Evolutionary conservation across 2,888 invertebrate species (phyloP).

Genomic region (Cephus nigrinus): DNA sequence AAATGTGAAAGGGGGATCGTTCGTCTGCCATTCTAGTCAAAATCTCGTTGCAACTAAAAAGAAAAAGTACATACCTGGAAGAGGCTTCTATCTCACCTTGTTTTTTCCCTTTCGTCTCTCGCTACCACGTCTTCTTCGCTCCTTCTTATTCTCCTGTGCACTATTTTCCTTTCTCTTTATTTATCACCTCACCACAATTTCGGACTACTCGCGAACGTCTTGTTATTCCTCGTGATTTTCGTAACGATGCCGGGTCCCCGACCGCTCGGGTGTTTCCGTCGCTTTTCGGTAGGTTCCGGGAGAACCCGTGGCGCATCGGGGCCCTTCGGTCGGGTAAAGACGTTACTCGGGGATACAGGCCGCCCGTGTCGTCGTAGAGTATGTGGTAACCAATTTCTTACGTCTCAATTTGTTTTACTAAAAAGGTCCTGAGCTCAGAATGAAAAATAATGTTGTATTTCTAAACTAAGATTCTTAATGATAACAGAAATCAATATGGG

Average conservation of each 20-base stretch:
- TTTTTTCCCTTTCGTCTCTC: slow-evolving; percentile 3
- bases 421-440: background rate
- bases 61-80: background rate
- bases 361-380: background rate
- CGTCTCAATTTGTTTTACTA: background rate
- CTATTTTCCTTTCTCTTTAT: slow-evolving; percentile 2
- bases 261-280: slow-evolving; percentile 21
- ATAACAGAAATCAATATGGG: background rate
- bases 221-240: slow-evolving; percentile 21
- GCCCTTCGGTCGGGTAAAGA: background rate
- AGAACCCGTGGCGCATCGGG: background rate
- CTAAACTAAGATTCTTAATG: background rate
- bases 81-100: slow-evolving; percentile 17
- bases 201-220: slow-evolving; percentile 25
- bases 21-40: background rate
- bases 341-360: too few species aligned
- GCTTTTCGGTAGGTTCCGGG: background rate
- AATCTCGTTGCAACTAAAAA: background rate
- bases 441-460: background rate
- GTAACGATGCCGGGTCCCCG: slow-evolving; percentile 13
- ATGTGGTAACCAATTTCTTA: background rate
- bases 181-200: slow-evolving; percentile 13
- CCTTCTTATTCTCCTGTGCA: background rate
- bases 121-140: background rate
- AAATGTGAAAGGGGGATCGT: background rate